Evolutionary conservation across 2,797 vertebrate genomes (phyloP), one percentile per base, ranked within the genome.

Genomic region (Muraenolepis orangiensis): DNA sequence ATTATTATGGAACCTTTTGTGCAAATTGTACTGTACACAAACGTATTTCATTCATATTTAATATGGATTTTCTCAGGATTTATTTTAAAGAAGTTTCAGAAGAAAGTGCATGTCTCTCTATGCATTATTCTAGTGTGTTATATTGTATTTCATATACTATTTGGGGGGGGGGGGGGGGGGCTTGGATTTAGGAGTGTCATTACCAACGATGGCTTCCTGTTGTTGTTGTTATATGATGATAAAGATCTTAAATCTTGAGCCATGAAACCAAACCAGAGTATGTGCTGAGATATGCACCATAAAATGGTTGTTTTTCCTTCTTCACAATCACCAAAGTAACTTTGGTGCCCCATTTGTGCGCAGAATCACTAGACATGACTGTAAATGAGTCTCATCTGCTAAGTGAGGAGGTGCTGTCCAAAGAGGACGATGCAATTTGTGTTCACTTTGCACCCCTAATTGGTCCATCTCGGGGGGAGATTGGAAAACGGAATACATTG

Each of bases 401-500:
- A 64, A 64, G 77, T 81, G 75, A 75, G 76, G 72, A 78, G 46
- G 80, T 76, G 71, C 68, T 82, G 57, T 16, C 74, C 32, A 78
- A 77, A 64, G 79, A 83, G 79, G 80, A 84, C 61, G 67, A 71
- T 74, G 77, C 71, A 75, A 28, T 78, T 74, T 80, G 75, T 80
- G 46, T 80, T 84, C 72, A 40, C 69, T 80, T 81, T 36, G 42
- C 4, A 64, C 61, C 67, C 38, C 26, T 66, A 20, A 70, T 78
- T 77, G 76, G 76, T 67, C 74, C 57, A 20, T 51, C 72, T 16
- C 23, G 31, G 51, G 68, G 71, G 74, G 69, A 18, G 29, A 83
- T 80, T 85, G 57, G 70, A 64, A 80, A 86, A 85, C 81, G 70
- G 40, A 77, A 76, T 81, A 78, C 82, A 84, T 79, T 82, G 69